A percentile compares a stretch with the other conserved stretches of the same genome.
phyloP scores from a whole-genome alignment of 53 echinoderm and acorn worm species.

The Patiria pectinifera region DNA sequence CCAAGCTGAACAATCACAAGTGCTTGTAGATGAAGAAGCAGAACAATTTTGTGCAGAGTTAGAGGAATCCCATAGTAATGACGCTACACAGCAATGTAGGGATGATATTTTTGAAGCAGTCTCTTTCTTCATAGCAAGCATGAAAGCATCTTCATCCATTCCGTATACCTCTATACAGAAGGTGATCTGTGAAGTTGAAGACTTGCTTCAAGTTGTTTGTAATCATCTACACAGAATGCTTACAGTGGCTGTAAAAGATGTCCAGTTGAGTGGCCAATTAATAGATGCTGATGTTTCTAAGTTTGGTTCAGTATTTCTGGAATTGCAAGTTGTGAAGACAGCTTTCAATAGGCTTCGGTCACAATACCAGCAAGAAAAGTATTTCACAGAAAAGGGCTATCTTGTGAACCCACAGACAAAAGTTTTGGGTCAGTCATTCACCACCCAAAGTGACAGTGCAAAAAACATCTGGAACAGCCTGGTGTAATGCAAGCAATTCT shows the following conservation, averaged over 20 bases:
- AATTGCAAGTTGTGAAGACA: too few species aligned
- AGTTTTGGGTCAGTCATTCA: too few species aligned
- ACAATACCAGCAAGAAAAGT: too few species aligned
- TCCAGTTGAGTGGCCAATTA: background rate
- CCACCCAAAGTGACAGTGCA: too few species aligned
- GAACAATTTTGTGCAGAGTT: background rate
- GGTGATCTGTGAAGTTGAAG: slow-evolving; percentile 14
- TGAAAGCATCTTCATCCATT: slow-evolving; percentile 16
- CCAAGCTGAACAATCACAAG: background rate
- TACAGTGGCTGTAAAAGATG: background rate
- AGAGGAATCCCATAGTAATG: too few species aligned
- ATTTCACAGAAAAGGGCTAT: too few species aligned
- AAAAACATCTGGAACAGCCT: slow-evolving; percentile 51
- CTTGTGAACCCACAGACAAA: too few species aligned
- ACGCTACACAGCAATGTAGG: background rate
- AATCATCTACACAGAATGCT: background rate
- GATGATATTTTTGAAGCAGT: slow-evolving; percentile 19
- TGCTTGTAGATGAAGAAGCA: background rate
- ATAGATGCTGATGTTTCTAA: background rate
- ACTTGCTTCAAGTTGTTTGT: slow-evolving; percentile 7
- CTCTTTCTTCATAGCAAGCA: slow-evolving; percentile 11
- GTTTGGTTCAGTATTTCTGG: too few species aligned
- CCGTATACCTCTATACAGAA: slow-evolving; percentile 25
- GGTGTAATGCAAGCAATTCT: slow-evolving; percentile 61
- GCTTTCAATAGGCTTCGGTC: too few species aligned